Evolutionary conservation across 2,113 vertebrate species (phyloP).

Genomic region (Pollachius pollachius): DNA sequence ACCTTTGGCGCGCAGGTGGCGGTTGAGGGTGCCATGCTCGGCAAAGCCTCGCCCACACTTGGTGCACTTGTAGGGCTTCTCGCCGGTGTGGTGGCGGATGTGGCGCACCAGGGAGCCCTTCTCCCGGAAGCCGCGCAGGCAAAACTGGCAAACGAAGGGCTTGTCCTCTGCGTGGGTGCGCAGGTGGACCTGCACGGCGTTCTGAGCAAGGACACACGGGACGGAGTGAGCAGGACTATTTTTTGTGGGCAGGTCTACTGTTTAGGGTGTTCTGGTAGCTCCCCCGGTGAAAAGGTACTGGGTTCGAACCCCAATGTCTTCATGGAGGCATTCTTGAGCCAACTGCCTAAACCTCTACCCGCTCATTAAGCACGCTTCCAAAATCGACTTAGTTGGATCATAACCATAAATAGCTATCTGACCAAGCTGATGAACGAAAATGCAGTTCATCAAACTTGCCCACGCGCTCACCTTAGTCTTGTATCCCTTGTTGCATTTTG

Average conservation of each 20-base stretch:
- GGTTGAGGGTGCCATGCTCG: constrained; percentile 92
- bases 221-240: no score
- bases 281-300: no score
- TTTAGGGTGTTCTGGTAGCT: no score
- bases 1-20: constrained; percentile 96
- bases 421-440: no score
- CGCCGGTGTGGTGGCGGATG: constrained; percentile 93
- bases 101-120: constrained; percentile 95
- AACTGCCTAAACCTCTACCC: no score
- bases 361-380: no score
- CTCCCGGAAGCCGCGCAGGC: constrained; percentile 90
- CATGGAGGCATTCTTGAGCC: no score
- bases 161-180: constrained; percentile 91
- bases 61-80: constrained; percentile 93
- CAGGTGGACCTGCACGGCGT: constrained; percentile 94
- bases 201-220: constrained; percentile 67
- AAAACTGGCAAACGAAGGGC: constrained; percentile 88
- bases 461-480: constrained; percentile 88
- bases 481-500: constrained; percentile 89
- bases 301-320: no score
- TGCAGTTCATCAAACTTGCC: no score
- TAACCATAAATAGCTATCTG: no score
- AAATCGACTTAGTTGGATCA: no score
- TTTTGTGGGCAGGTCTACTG: no score
- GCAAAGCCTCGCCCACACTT: constrained; percentile 91